A percentile compares a stretch with the other conserved stretches of the same genome.
Conservation (phyloP, 2,113 vertebrate genomes). For the Suncus etruscus region DNA sequence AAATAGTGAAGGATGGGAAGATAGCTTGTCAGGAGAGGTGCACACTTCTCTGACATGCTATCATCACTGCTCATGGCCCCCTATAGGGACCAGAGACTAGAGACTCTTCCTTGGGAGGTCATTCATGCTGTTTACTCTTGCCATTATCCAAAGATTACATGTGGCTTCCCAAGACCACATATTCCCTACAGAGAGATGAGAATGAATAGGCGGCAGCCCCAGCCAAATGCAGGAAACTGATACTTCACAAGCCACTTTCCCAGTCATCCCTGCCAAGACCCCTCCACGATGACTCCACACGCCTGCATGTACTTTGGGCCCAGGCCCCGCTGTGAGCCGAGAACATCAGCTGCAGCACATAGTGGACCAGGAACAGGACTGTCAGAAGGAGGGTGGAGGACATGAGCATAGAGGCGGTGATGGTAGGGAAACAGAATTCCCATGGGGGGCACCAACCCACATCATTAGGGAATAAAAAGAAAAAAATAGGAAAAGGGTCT, state of each 20-base stretch:
- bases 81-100: background rate
- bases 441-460: background rate
- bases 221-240: constrained; percentile 72
- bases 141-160: constrained; percentile 63
- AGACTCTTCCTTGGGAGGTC: background rate
- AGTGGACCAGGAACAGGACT: background rate
- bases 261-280: constrained; percentile 71
- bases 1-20: background rate
- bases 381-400: background rate
- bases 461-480: background rate
- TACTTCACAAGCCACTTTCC: constrained; percentile 72
- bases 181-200: constrained; percentile 68
- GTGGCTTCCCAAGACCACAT: constrained; percentile 59
- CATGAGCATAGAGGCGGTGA: background rate
- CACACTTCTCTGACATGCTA: background rate
- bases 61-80: background rate
- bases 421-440: background rate
- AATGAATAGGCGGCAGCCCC: constrained; percentile 52
- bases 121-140: constrained; percentile 33
- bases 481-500: background rate
- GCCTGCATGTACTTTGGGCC: constrained; percentile 48
- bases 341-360: constrained; percentile 72
- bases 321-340: constrained; percentile 41
- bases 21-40: no score
- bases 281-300: constrained; percentile 30